Base-by-base conservation (phyloP, 1,140 invertebrate genomes). In the Holotrichia oblita region DNA sequence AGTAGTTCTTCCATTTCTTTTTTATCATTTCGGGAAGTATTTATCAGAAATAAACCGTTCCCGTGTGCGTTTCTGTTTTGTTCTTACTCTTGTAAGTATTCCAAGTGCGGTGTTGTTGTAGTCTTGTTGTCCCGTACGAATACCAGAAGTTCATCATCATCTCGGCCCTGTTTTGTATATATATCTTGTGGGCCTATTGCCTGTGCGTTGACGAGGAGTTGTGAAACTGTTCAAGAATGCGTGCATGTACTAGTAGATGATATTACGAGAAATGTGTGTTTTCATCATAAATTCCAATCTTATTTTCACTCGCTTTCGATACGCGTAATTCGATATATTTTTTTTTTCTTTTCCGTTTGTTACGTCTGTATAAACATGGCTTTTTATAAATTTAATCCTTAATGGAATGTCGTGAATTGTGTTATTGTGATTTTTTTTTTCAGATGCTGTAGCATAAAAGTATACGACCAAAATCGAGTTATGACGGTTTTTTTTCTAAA, bases 371-470 rank as follows among this genome's bases (percentile, higher is more conserved):
- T 10, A 48, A 10, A 69, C 9, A 14, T 69, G 10, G 64, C 10
- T 27, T 10, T 24, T 69, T 24, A 12, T 20, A 22, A 69, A 20
- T 2, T 69, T 20, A 27, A 12, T 69, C 9, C n/a, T 14, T n/a
- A n/a, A 22, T 20, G 73, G 14, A 74, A 74, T 9, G 40, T 74
- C 41, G 1, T 74, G 6, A 17, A 20, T 74, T 17, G 24, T 41
- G 14, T 74, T 74, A 41, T 74, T 44, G 40, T 74, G 14, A 17
- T 22, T 80, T 61, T 64, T 20, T 22, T 80, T 61, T 64, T 20
- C 48, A 80, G 79, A 79, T 81, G 79, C 78, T 22, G 12, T 61
- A 42, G 44, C 80, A 80, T 81, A 81, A 77, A 81, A 80, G 80
- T 42, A 76, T 48, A 41, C 69, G 78, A 81, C 73, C 44, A 76